Evolutionary conservation across 2,888 invertebrate genomes (phyloP), one percentile per base, ranked within the genome.

Genomic region (Apotomis betuletana): DNA sequence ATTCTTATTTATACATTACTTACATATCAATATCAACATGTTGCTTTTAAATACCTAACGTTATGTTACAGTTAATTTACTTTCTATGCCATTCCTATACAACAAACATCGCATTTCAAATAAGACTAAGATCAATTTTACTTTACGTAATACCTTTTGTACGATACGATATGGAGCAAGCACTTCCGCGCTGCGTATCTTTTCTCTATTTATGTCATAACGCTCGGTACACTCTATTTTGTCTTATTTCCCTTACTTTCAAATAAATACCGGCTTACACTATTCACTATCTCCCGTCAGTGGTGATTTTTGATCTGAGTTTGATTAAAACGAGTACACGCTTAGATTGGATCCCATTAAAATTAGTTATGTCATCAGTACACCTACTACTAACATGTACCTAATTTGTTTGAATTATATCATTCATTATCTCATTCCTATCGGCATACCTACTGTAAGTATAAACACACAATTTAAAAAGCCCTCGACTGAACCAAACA

Each of bases 201-300:
- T 59, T 68, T 54, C 46, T 67, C 62, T 52, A 72, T 72, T 67
- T 68, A 59, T 63, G 67, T 63, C 68, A 68, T 67, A 70, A 64
- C 49, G 59, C 52, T 60, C 65, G 36, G 65, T 59, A 51, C n/a
- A 15, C 15, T 65, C 44, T 44, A 57, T 27, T 72, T 72, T 72
- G 8, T 58, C 58, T 72, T 71, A 71, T 67, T 67, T 67, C 52
- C 52, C 9, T 64, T 67, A 41, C 52, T 67, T 71, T 52, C 13
- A 62, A 67, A 57, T 36, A 62, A 38, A 59, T 49, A 49, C 49
- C 49, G 49, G 49, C 9, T 10, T 10, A n/a, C 1, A 59, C 8
- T 46, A 27, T 10, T 8, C 5, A 36, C 13, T 52, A 62, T 49
- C 69, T 62, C 36, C 15, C 46, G 63, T 63, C 63, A 27, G 55